Evolutionary conservation across 2,797 vertebrate species (phyloP).

Genomic region (Neosilurus hyrtlii): DNA sequence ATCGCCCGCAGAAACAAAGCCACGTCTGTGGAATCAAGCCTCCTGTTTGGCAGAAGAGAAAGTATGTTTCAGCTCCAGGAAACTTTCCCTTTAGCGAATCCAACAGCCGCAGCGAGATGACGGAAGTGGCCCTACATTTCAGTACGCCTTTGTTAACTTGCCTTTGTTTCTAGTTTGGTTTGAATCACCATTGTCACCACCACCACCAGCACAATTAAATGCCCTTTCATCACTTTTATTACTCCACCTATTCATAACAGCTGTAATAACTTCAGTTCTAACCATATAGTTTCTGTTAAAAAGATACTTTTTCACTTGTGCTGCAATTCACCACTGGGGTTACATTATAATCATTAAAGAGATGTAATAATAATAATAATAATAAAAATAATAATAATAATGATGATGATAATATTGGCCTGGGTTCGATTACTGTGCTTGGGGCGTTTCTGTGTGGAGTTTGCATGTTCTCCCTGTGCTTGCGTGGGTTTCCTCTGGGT

Average conservation of each 20-base stretch:
- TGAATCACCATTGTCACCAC: constrained; percentile 1
- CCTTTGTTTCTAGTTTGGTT: neutral
- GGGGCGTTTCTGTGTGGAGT: no score
- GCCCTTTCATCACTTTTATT: neutral
- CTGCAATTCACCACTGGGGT: no score
- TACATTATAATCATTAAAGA: no score
- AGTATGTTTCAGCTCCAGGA: constrained; percentile 18
- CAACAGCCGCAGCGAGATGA: neutral
- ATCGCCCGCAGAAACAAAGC: constrained; percentile 26
- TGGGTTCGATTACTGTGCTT: no score
- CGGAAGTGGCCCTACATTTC: neutral
- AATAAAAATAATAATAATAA: no score
- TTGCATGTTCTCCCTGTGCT: no score
- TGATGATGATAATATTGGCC: no score
- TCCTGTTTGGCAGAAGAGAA: constrained; percentile 27
- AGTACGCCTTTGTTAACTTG: constrained; percentile 1
- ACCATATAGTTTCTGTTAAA: no score
- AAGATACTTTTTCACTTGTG: no score
- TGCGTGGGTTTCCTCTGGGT: no score
- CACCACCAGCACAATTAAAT: neutral
- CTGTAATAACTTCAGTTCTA: no score
- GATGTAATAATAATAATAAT: no score
- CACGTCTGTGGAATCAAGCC: constrained; percentile 10
- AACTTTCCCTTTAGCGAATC: constrained; percentile 20
- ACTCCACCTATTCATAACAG: neutral